A percentile compares a stretch with the other conserved stretches of the same genome.
phyloP scores from a whole-genome alignment of 1,140 invertebrate genomes.

The Drosophila seguyi region DNA sequence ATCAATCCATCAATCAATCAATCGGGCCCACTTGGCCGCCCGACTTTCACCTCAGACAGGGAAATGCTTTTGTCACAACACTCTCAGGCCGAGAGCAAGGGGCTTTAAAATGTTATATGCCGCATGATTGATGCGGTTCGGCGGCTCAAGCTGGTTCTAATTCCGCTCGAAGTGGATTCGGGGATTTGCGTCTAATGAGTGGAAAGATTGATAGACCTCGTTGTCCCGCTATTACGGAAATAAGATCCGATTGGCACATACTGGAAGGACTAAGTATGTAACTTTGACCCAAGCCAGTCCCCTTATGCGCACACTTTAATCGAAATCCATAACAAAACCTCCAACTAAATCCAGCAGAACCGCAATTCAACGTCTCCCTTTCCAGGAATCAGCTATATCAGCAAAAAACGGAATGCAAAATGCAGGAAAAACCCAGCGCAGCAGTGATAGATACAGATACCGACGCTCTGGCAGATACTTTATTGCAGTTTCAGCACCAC shows the following conservation, averaged over 20 bases:
- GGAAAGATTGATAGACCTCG: slow-evolving; percentile 53
- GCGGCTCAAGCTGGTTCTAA: slow-evolving; percentile 40
- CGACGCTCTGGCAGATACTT: slow-evolving; percentile 48
- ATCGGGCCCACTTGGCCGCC: slow-evolving; percentile 67
- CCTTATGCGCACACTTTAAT: slow-evolving; percentile 4
- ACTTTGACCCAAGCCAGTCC: background rate
- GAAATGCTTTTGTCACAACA: slow-evolving; percentile 79
- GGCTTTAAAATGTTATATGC: slow-evolving; percentile 67
- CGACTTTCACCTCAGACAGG: slow-evolving; percentile 61
- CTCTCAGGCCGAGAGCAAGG: slow-evolving; percentile 30
- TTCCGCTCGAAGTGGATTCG: slow-evolving; percentile 14
- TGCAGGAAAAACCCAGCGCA: slow-evolving; percentile 42
- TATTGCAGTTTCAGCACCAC: slow-evolving; percentile 70
- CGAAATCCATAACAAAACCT: slow-evolving; percentile 12
- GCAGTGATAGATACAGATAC: slow-evolving; percentile 42
- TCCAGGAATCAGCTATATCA: slow-evolving; percentile 35
- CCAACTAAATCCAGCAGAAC: slow-evolving; percentile 44
- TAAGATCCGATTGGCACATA: slow-evolving; percentile 24
- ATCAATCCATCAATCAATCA: slow-evolving; percentile 82
- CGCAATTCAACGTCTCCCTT: slow-evolving; percentile 50
- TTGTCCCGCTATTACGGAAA: slow-evolving; percentile 12
- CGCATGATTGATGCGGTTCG: slow-evolving; percentile 69
- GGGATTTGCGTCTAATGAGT: slow-evolving; percentile 70
- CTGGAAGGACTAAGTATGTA: background rate
- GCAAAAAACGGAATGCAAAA: slow-evolving; percentile 54